Percentiles rank a stretch among this genome's conserved stretches.
Evolutionary conservation across 2,888 invertebrate species (phyloP).

Genomic region (Catocala sponsa): DNA sequence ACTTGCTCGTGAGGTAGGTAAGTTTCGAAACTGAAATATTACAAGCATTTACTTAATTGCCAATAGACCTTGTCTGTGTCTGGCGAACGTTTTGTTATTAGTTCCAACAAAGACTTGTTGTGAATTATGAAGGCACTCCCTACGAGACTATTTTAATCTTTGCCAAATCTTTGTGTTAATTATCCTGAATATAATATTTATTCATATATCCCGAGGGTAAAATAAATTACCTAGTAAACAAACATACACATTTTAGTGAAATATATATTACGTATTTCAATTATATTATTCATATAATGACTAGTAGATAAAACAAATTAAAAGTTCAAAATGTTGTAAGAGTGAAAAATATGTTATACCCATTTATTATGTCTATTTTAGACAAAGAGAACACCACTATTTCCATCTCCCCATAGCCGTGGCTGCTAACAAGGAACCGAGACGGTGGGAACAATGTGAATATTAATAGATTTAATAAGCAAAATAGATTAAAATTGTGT

Average conservation of each 20-base stretch:
- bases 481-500: too few relatives aligned
- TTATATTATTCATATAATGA: too few relatives aligned
- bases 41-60: constrained; percentile 38
- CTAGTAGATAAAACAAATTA: too few relatives aligned
- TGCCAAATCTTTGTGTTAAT: constrained; percentile 9
- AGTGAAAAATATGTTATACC: too few relatives aligned
- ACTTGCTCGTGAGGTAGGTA: constrained; percentile 18
- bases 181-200: not conserved
- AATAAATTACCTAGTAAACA: not conserved
- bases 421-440: too few relatives aligned
- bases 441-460: too few relatives aligned
- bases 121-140: constrained; percentile 10
- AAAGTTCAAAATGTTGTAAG: too few relatives aligned
- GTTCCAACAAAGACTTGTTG: constrained; percentile 12
- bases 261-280: too few relatives aligned
- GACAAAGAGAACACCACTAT: too few relatives aligned
- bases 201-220: not conserved
- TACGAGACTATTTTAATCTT: constrained; percentile 17
- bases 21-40: constrained; percentile 32
- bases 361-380: too few relatives aligned
- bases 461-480: too few relatives aligned
- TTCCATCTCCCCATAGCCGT: too few relatives aligned
- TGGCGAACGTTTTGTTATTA: constrained; percentile 29
- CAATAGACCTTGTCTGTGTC: constrained; percentile 27
- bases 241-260: not conserved